Evolutionary conservation across 2,888 invertebrate genomes (phyloP).

Genomic region (Hyalella azteca): DNA sequence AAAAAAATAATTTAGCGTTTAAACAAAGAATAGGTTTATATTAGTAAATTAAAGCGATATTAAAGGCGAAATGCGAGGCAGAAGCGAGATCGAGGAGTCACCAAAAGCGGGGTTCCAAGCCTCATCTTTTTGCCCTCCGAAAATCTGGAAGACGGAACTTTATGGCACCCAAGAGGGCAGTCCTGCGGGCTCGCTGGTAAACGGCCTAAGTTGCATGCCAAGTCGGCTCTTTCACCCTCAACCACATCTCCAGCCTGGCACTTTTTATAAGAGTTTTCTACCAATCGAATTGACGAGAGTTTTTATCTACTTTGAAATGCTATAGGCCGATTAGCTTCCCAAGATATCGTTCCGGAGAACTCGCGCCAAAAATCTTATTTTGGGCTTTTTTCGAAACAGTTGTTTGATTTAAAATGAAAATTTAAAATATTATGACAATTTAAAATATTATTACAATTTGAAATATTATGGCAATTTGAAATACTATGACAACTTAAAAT

Average conservation of each 20-base stretch:
- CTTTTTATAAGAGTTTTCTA: conserved; percentile 20
- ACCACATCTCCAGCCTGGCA: neutral
- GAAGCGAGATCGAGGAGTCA: neutral
- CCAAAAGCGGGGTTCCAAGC: neutral
- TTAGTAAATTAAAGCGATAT: neutral
- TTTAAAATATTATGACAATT: too few relatives aligned
- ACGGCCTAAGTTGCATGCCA: conserved; percentile 28
- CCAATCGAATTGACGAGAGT: conserved; percentile 27
- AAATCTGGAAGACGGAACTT: conserved; percentile 23
- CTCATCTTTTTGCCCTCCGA: conserved; percentile 27
- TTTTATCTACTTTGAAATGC: conserved; percentile 23
- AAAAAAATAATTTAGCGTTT: neutral
- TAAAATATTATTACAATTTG: too few relatives aligned
- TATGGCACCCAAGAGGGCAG: neutral
- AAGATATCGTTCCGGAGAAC: neutral
- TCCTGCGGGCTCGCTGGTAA: neutral
- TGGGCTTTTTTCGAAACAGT: too few relatives aligned
- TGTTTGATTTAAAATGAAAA: too few relatives aligned
- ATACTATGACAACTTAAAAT: too few relatives aligned
- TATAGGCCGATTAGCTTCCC: neutral
- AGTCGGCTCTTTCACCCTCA: conserved; percentile 23
- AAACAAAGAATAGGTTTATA: neutral
- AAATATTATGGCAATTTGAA: too few relatives aligned
- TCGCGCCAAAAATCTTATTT: too few relatives aligned
- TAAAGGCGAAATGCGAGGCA: neutral